These are phyloP conservation scores for Sebastiscus albofasciatus DNA, from an alignment of 2,797 vertebrate species.

Conservation along the genomic window DNA sequence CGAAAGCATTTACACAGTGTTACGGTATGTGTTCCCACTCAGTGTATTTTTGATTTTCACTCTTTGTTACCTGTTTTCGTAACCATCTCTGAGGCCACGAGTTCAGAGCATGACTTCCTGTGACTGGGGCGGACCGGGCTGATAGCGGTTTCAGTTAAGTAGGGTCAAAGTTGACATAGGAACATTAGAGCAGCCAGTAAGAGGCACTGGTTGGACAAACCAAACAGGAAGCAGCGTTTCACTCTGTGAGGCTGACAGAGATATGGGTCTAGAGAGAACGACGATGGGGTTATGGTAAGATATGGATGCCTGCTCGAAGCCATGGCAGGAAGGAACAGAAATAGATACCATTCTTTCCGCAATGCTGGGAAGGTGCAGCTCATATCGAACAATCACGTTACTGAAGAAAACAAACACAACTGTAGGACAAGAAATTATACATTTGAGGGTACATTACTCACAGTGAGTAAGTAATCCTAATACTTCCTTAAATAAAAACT, in stretches of 20 bases:
- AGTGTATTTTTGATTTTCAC: constrained; percentile 11
- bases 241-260: constrained; percentile 67
- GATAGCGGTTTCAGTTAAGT: constrained; percentile 67
- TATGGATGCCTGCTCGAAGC: constrained; percentile 62
- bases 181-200: constrained; percentile 51
- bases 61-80: constrained; percentile 45
- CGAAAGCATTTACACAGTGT: constrained; percentile 5
- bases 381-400: constrained; percentile 61
- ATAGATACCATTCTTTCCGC: constrained; percentile 72
- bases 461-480: constrained; percentile 4
- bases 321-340: constrained; percentile 77
- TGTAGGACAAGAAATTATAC: constrained; percentile 57
- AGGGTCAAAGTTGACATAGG: constrained; percentile 61
- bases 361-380: constrained; percentile 73
- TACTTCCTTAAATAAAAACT: constrained; percentile 20
- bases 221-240: constrained; percentile 74
- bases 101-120: constrained; percentile 71
- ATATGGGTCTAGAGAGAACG: constrained; percentile 64
- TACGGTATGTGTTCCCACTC: not conserved
- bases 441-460: constrained; percentile 5
- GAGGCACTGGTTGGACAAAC: constrained; percentile 66
- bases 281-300: constrained; percentile 67
- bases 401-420: constrained; percentile 56
- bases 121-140: constrained; percentile 43
- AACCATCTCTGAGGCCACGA: constrained; percentile 58